phyloP scores from a whole-genome alignment of 1,140 invertebrate genomes.

The Luehdorfia chinensis region DNA sequence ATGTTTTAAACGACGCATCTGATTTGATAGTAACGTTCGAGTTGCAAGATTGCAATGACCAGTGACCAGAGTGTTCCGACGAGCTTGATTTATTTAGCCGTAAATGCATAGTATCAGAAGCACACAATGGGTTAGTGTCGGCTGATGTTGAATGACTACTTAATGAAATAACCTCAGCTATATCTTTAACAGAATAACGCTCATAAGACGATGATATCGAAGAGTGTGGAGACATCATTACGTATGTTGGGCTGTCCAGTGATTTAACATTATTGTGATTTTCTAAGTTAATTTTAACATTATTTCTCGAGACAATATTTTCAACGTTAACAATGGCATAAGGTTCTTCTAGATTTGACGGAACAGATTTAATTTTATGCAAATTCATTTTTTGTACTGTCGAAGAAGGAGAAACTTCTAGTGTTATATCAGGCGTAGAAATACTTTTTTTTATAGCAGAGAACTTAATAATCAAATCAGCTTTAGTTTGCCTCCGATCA shows the following conservation, averaged over 20 bases:
- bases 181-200: conserved; percentile 66
- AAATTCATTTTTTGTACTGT: conserved; percentile 37
- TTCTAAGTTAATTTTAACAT: background rate
- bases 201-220: conserved; percentile 45
- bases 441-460: conserved; percentile 69
- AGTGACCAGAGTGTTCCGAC: conserved; percentile 68
- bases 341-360: conserved; percentile 56
- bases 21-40: conserved; percentile 64
- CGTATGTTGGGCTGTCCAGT: conserved; percentile 29
- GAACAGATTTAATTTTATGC: conserved; percentile 57
- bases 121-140: conserved; percentile 48
- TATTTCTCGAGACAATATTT: conserved; percentile 29
- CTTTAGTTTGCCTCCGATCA: conserved; percentile 43
- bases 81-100: conserved; percentile 54
- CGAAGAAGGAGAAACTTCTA: conserved; percentile 49
- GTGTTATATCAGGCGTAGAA: conserved; percentile 64
- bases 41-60: conserved; percentile 62
- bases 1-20: conserved; percentile 61
- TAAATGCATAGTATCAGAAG: conserved; percentile 51
- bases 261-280: background rate
- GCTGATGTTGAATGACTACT: conserved; percentile 49
- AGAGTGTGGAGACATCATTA: conserved; percentile 45
- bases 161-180: conserved; percentile 60
- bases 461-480: conserved; percentile 58
- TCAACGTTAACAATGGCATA: conserved; percentile 52